phyloP scores from a whole-genome alignment of 64 coral and sea anemone species.

The Montipora capricornis region DNA sequence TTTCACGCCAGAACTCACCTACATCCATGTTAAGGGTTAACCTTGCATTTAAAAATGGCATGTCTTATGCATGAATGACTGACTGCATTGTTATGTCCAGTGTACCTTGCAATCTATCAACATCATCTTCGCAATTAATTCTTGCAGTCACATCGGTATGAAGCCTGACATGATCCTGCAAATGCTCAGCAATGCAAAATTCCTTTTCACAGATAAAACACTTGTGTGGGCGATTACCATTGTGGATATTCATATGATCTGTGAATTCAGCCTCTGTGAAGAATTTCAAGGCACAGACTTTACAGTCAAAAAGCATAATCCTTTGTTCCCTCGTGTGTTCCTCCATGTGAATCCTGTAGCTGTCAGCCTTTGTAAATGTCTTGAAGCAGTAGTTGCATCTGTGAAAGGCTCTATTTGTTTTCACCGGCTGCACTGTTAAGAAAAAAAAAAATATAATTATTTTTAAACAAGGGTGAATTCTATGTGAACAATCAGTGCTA shows the following conservation, averaged over 20 bases:
- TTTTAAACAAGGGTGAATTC: constrained; percentile 10
- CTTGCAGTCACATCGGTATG: constrained; percentile 36
- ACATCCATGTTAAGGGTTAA: no score
- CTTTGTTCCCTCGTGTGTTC: constrained; percentile 60
- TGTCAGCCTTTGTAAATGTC: constrained; percentile 79
- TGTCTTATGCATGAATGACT: constrained; percentile 17
- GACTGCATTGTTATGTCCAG: neutral
- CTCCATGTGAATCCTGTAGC: constrained; percentile 67
- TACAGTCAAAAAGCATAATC: constrained; percentile 65
- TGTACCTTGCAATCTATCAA: neutral
- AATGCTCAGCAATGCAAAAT: constrained; percentile 91
- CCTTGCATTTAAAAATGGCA: no score
- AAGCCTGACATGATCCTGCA: constrained; percentile 78
- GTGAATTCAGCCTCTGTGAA: constrained; percentile 67
- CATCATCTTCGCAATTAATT: neutral
- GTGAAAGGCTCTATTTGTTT: constrained; percentile 66
- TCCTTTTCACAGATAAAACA: constrained; percentile 78
- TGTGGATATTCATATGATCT: constrained; percentile 95
- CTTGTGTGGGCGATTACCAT: constrained; percentile 83
- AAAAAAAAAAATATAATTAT: neutral
- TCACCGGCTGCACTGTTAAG: constrained; percentile 36
- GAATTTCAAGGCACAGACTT: constrained; percentile 82
- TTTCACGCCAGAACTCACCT: no score
- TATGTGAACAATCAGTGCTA: no score
- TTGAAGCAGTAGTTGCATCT: constrained; percentile 93